These are phyloP conservation scores for Apamea monoglypha DNA, from an alignment of 2,888 invertebrate genomes.

Conservation along the genomic window DNA sequence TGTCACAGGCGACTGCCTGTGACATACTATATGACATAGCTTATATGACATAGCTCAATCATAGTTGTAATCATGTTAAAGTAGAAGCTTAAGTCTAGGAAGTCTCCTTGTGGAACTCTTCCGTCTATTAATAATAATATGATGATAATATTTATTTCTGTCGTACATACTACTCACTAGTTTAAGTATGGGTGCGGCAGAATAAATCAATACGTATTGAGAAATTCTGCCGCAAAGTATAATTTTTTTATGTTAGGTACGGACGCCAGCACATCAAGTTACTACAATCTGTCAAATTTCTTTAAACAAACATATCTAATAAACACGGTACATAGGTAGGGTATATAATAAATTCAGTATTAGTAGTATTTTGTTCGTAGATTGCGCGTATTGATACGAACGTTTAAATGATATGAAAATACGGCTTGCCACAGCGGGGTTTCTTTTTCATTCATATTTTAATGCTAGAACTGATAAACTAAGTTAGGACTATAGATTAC, in stretches of 20 bases:
- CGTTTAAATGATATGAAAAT: not conserved
- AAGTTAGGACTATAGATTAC: not conserved
- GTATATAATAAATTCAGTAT: too few species aligned
- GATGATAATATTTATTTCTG: not conserved
- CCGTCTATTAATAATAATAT: not conserved
- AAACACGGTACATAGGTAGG: not conserved
- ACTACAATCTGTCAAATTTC: too few species aligned
- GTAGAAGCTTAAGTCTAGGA: not conserved
- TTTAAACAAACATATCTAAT: not conserved
- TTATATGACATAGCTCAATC: too few species aligned
- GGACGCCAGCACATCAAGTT: too few species aligned
- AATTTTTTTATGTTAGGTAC: too few species aligned
- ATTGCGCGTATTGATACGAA: not conserved
- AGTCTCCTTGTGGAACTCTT: not conserved
- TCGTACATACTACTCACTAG: not conserved
- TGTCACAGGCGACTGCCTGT: too few species aligned
- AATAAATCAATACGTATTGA: too few species aligned
- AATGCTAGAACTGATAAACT: not conserved
- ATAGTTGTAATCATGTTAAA: not conserved
- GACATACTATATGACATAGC: too few species aligned
- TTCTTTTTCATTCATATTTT: not conserved
- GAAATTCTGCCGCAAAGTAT: too few species aligned
- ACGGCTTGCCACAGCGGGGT: not conserved
- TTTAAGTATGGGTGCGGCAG: not conserved
- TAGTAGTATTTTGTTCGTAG: too few species aligned